phyloP scores from a whole-genome alignment of 2,888 invertebrate species.

The Drosophila antonietae region DNA sequence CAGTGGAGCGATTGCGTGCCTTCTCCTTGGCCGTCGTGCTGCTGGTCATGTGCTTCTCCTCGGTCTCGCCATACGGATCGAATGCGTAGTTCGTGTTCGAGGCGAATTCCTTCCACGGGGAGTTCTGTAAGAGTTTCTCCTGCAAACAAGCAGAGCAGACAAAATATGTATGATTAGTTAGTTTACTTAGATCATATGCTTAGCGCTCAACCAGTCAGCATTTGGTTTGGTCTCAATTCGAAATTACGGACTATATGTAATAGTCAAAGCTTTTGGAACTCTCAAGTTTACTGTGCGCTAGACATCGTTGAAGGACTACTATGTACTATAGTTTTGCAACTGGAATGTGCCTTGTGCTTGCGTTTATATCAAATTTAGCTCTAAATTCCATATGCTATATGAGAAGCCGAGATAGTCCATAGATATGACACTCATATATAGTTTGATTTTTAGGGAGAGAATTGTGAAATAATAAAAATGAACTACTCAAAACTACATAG shows the following conservation, averaged over 20 bases:
- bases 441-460: conserved; percentile 13
- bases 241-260: conserved; percentile 15
- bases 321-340: conserved; percentile 54
- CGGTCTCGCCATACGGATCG: conserved; percentile 93
- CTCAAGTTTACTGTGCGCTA: conserved; percentile 35
- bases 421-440: conserved; percentile 13
- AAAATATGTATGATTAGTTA: not conserved
- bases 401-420: conserved; percentile 18
- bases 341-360: conserved; percentile 61
- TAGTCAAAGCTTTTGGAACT: conserved; percentile 13
- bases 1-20: conserved; percentile 74
- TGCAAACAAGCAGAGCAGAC: conserved; percentile 82
- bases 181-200: conserved; percentile 3
- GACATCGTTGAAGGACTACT: conserved; percentile 32
- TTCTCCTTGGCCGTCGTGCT: conserved; percentile 79
- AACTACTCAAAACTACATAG: conserved; percentile 19
- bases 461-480: conserved; percentile 13
- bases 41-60: conserved; percentile 87
- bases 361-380: conserved; percentile 39
- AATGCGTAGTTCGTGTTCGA: conserved; percentile 95
- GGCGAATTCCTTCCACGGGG: conserved; percentile 94
- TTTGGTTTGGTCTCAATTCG: conserved; percentile 52
- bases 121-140: conserved; percentile 93
- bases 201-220: conserved; percentile 84
- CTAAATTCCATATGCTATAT: not conserved